Evolutionary conservation across 1,140 invertebrate species (phyloP), one percentile per base, ranked within the genome.

Genomic region (Bursaphelenchus mucronatus): DNA sequence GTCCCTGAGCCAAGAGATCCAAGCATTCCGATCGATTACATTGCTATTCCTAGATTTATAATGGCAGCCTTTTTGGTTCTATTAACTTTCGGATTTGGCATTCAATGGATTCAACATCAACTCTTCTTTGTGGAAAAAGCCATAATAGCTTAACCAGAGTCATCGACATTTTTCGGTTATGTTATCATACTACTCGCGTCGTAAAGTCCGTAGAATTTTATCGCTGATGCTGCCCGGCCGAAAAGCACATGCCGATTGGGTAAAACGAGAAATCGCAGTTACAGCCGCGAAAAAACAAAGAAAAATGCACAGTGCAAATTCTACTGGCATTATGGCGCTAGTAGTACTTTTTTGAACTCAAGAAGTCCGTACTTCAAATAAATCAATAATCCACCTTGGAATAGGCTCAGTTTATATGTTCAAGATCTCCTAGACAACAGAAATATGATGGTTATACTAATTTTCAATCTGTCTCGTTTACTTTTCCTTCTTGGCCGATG

Each of bases 401-500:
- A 6, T 55, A 15, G n/a, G 19, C n/a, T n/a, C 13, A 55, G 1
- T 49, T 49, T 49, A 49, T 49, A n/a, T 49, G 47, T 49, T 30
- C 30, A 5, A 30, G 5, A 55, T 41, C 40, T 44, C 57, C 15
- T 40, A 58, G 56, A 19, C n/a, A 52, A 43, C 21, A 21, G 21
- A 61, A n/a, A 19, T 3, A 30, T 55, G 53, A 30, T 13, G 15
- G 5, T 10, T 8, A 15, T 52, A 21, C 40, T 53, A 56, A 0
- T 17, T 19, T 0, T 21, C 39, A 13, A 40, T 47, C 30, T 7
- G 40, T 52, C 5, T 4, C 47, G 56, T 46, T 7, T 21, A 6
- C 56, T 44, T 45, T 52, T 76, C 55, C 43, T 68, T 69, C 7
- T 46, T 19, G 17, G 61, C 57, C 47, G 76, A 63, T 43, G 76